phyloP scores from a whole-genome alignment of 1,140 invertebrate genomes.

The Ectropis grisescens region DNA sequence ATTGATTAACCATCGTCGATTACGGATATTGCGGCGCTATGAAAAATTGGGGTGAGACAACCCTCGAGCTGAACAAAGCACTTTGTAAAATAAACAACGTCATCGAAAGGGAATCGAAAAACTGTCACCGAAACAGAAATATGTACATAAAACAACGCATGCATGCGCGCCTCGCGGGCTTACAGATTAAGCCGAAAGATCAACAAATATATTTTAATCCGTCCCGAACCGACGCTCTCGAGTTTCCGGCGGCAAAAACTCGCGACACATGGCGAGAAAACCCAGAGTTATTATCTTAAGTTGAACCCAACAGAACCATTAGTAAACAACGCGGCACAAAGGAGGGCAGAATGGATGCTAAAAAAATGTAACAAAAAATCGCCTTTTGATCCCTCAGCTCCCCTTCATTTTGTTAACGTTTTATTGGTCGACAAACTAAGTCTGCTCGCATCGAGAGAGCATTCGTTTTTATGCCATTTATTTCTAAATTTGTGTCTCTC shows the following conservation, averaged over 20 bases:
- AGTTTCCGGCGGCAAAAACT: conserved; percentile 62
- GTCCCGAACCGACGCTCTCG: conserved; percentile 48
- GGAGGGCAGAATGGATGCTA: conserved; percentile 65
- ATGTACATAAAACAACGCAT: conserved; percentile 33
- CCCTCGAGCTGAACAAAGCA: no score
- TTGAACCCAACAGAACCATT: conserved; percentile 68
- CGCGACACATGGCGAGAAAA: conserved; percentile 61
- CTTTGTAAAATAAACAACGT: not conserved
- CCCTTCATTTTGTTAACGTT: conserved; percentile 58
- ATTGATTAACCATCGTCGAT: conserved; percentile 63
- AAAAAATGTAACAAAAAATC: conserved; percentile 64
- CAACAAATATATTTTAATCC: conserved; percentile 67
- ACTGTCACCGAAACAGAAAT: conserved; percentile 18
- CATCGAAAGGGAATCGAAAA: no score
- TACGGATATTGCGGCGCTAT: conserved; percentile 34
- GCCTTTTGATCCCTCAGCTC: conserved; percentile 58
- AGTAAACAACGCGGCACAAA: conserved; percentile 69
- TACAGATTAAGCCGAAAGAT: conserved; percentile 54
- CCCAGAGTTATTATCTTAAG: conserved; percentile 66
- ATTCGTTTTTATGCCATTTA: no score
- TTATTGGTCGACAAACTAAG: conserved; percentile 55
- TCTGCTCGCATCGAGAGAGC: no score
- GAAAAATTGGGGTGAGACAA: conserved; percentile 23
- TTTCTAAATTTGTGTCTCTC: no score
- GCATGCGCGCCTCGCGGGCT: conserved; percentile 21